Evolutionary conservation across 2,888 invertebrate species (phyloP).

Genomic region (Mylabris sibirica): DNA sequence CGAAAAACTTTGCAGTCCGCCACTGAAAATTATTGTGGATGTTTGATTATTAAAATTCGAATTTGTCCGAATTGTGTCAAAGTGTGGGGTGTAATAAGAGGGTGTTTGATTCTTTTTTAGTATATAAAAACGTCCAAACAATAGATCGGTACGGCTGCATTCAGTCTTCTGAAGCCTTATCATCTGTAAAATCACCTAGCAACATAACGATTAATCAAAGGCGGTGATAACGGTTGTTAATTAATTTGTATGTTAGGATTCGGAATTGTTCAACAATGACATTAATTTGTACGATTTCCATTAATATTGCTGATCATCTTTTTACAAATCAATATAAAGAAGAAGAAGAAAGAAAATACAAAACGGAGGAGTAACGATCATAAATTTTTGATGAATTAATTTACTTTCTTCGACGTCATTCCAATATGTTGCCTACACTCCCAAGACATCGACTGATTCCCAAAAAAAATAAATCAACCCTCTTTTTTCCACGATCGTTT

Average conservation of each 20-base stretch:
- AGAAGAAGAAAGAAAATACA: background rate
- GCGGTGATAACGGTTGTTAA: background rate
- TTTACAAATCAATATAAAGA: background rate
- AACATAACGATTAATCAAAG: background rate
- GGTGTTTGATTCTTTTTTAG: background rate
- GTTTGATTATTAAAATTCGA: no score
- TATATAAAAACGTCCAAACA: background rate
- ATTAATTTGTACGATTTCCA: background rate
- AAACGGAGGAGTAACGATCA: background rate
- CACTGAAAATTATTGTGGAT: background rate
- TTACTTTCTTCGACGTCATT: background rate
- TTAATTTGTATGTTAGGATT: background rate
- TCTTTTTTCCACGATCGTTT: background rate
- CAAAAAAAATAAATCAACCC: background rate
- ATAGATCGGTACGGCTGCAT: background rate
- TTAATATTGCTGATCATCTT: background rate
- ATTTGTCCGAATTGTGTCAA: background rate
- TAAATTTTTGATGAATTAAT: constrained; percentile 13
- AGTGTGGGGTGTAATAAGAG: no score
- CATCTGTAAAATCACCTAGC: background rate
- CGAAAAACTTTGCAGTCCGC: no score
- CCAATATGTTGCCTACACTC: background rate
- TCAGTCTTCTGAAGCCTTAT: background rate
- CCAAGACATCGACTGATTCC: constrained; percentile 9
- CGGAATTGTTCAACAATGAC: no score